Base-by-base conservation (phyloP, 2,797 vertebrate genomes). In the Rhincodon typus region DNA sequence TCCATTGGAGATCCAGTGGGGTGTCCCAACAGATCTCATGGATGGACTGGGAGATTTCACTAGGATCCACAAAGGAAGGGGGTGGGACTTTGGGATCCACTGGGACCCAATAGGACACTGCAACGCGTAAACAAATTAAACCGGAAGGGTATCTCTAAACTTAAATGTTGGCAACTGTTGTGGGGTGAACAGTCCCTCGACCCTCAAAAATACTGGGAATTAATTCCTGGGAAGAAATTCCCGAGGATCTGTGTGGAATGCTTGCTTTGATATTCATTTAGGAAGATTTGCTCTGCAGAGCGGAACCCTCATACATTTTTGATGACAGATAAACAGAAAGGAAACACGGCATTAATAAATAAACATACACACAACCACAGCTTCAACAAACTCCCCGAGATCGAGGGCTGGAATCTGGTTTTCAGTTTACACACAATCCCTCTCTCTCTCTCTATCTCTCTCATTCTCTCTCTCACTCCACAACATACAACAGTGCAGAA, bases 271-370 rank as follows among this genome's bases (percentile, higher is more conserved):
- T n/a, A 66, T n/a, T 66, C 88, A 91, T 91, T 91, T 91, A 66
- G 53, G 66, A 91, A 34, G 1, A 66, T 66, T 91, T 91, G n/a
- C 30, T n/a, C 27, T 21, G 15, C 62, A 21, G 53, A 66, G 88
- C 30, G 34, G 7, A 91, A 34, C n/a, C 19, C 34, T 66, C 88
- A 66, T 91, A 3, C 17, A 66, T 91, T 66, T 91, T 91, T 91
- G 13, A 91, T 91, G 50, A 19, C 87, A 90, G 34, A 91, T 91
- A 91, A 91, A 91, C n/a, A 66, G 53, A 34, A n/a, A 91, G 88
- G 88, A 62, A 91, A 91, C 53, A n/a, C 3, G 19, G 57, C 57
- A 91, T 91, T 91, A 91, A 91, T 91, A 90, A 90, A 62, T 90
- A 91, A 91, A 90, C 34, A 30, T 53, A 90, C 34, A 90, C 34